Evolutionary conservation across 2,113 vertebrate genomes (phyloP), one percentile per base, ranked within the genome.

Genomic region (Antechinus flavipes): DNA sequence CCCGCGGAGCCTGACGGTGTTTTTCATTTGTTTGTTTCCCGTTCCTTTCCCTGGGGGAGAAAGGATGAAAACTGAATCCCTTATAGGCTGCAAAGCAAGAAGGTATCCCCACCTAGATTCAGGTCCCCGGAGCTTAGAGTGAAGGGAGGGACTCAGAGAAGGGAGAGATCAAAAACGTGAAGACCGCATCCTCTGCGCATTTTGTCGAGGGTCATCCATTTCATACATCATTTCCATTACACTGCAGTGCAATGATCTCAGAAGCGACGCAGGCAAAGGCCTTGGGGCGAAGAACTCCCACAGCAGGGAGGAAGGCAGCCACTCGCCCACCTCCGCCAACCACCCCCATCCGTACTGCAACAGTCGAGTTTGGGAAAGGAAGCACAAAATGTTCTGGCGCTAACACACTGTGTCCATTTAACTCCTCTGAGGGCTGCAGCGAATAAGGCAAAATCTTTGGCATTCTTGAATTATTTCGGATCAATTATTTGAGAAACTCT

Each of bases 211-310:
- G n/a, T 2, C 52, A 91, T 93, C 49, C 3, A 52, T 76, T 94
- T 91, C 76, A 24, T 9, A 10, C 89, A 58, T 55, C 53, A 68
- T 94, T 95, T 93, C 92, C 93, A 54, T 93, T 96, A 91, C 93
- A 84, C 91, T 24, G 89, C 93, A 93, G 94, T 95, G 89, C 91
- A 93, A 93, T 94, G 89, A 91, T 58, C 93, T 68, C 54, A 3
- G 90, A 95, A 76, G 55, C 91, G 93, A 49, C 91, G 92, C 76
- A 92, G 53, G 54, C 1, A 3, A 16, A 42, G 47, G 76, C 61
- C 93, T 96, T 53, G 19, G 42, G 93, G 93, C 61, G 92, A 68
- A 42, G 93, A 84, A 90, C 92, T 91, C 90, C 93, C 61, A 61
- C 84, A 42, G 76, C 26, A 0, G 56, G 56, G 26, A 27, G 56